These are phyloP conservation scores for Odontamblyopus lacepedii DNA, from an alignment of 2,797 vertebrate species.

Conservation along the genomic window DNA sequence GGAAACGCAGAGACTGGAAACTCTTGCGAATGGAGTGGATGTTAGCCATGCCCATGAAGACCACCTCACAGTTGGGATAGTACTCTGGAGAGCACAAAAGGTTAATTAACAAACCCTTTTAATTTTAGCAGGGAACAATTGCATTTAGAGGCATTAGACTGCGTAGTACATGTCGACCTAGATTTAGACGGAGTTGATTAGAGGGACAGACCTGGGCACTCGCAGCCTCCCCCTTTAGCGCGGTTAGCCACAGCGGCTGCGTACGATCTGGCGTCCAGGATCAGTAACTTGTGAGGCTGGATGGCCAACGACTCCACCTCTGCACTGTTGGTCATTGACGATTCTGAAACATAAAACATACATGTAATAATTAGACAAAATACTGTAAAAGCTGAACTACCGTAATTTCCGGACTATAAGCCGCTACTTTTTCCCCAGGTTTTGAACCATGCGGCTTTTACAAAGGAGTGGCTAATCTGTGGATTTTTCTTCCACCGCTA, in stretches of 20 bases:
- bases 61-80: slow-evolving; percentile 99
- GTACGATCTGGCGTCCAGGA: slow-evolving; percentile 93
- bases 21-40: slow-evolving; percentile 99
- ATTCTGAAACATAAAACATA: slow-evolving; percentile 75
- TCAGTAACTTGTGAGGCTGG: slow-evolving; percentile 92
- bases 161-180: slow-evolving; percentile 15
- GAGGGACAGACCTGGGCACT: slow-evolving; percentile 89
- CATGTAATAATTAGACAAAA: slow-evolving; percentile 4
- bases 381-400: no score
- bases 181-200: slow-evolving; percentile 6
- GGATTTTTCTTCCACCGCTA: no score
- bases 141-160: slow-evolving; percentile 14
- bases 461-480: no score
- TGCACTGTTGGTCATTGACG: slow-evolving; percentile 88
- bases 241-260: slow-evolving; percentile 96
- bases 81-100: slow-evolving; percentile 81
- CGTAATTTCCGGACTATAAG: no score
- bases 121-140: slow-evolving; percentile 30
- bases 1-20: slow-evolving; percentile 94
- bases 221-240: slow-evolving; percentile 96
- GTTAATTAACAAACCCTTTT: slow-evolving; percentile 20
- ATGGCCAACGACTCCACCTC: slow-evolving; percentile 87
- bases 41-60: slow-evolving; percentile 99
- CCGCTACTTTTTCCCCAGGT: no score
- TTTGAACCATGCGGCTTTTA: no score